A percentile compares a stretch with the other conserved stretches of the same genome.
Conservation (phyloP, 2,888 invertebrate species). For the Koerneria pararmatus region DNA sequence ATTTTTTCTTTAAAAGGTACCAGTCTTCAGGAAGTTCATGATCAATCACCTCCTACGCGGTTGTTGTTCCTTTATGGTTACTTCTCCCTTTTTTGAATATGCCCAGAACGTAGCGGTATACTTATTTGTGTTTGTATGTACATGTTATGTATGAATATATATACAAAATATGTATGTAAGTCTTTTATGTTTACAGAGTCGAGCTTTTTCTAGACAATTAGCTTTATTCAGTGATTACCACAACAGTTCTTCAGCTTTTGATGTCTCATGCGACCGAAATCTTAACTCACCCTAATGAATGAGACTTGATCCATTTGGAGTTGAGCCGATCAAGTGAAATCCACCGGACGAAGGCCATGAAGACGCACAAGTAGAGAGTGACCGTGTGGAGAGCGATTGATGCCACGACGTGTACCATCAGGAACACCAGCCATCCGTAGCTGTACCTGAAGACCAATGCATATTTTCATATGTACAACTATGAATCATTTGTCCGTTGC, state of each 20-base stretch:
- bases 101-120: no score
- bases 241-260: background rate
- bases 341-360: slow-evolving; percentile 39
- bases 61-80: no score
- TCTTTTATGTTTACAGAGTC: no score
- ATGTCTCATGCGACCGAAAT: background rate
- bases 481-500: background rate
- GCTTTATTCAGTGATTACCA: background rate
- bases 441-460: slow-evolving; percentile 34
- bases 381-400: slow-evolving; percentile 23
- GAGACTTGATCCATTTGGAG: slow-evolving; percentile 46
- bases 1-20: no score
- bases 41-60: no score
- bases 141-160: no score
- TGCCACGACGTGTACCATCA: slow-evolving; percentile 20
- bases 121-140: no score
- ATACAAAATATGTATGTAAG: no score
- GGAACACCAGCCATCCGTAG: slow-evolving; percentile 42
- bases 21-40: no score
- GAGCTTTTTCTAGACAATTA: no score
- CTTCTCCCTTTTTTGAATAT: no score
- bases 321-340: slow-evolving; percentile 42
- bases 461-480: no score
- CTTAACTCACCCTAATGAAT: slow-evolving; percentile 33
- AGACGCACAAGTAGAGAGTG: slow-evolving; percentile 20